Percentiles rank a stretch among this genome's conserved stretches.
Evolutionary conservation across 1,140 invertebrate genomes (phyloP).

Genomic region (Pteromalus puparum): DNA sequence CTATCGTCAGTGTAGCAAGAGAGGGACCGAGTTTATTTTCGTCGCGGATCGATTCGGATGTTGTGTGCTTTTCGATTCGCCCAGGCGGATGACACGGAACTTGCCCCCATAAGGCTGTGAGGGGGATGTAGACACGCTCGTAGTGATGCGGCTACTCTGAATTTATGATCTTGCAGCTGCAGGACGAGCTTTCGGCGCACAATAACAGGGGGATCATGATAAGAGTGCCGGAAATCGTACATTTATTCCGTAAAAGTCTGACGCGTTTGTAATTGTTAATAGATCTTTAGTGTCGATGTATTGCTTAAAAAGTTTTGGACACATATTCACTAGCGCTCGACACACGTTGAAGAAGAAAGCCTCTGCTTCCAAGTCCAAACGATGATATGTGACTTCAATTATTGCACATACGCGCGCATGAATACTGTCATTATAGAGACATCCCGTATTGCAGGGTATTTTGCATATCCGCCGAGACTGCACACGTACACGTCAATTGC

Average conservation of each 20-base stretch:
- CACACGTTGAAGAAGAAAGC: not conserved
- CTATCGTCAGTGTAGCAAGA: not conserved
- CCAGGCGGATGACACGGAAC: too few species aligned
- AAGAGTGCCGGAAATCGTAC: too few species aligned
- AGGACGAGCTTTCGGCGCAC: too few species aligned
- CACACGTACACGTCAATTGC: not conserved
- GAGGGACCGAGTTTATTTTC: conserved; percentile 8
- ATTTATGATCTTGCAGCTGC: too few species aligned
- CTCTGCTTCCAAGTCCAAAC: not conserved
- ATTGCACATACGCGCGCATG: not conserved
- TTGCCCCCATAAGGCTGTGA: too few species aligned
- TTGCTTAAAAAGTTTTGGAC: too few species aligned
- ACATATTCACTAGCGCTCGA: not conserved
- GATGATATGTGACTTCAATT: conserved; percentile 30
- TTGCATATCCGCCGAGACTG: not conserved
- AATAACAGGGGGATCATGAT: too few species aligned
- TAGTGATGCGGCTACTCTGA: not conserved
- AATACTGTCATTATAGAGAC: conserved; percentile 18
- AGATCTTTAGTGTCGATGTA: too few species aligned
- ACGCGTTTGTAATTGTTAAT: too few species aligned
- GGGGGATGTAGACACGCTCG: not conserved
- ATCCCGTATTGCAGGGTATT: not conserved
- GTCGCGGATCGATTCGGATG: not conserved
- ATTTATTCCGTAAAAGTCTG: too few species aligned
- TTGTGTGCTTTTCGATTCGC: not conserved